Base-by-base conservation (phyloP, 2,113 vertebrate genomes). In the Mesembrinibis cayennensis region DNA sequence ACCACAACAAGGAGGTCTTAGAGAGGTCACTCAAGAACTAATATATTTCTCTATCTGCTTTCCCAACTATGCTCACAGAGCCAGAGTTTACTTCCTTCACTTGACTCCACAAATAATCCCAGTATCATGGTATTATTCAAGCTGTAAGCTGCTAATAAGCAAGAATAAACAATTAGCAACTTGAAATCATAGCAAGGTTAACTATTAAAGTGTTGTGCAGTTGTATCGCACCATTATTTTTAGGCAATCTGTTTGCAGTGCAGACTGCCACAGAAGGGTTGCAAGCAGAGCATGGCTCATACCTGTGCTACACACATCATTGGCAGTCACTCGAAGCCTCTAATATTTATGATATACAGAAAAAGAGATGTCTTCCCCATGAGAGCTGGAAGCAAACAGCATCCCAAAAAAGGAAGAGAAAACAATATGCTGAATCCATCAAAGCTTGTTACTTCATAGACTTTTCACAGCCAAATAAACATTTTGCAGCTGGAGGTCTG, bases 391-490 rank as follows among this genome's bases (percentile, higher is more conserved):
- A 56, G 93, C 89, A 95, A 94, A 93, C 36, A 50, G 83, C 83
- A 87, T 89, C 87, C 61, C 93, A 76, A 93, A 95, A 95, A 95
- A 93, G 89, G 77, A 92, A 95, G 91, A 36, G 77, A 93, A 95
- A 92, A 95, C 92, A 97, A 96, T 89, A 76, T 7, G 70, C 77
- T 78, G 87, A 79, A 89, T 87, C 91, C 83, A 82, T 95, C 91
- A 94, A 85, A 94, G 87, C n/a, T 85, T 49, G 82, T 94, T 93
- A 91, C 96, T 95, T 80, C 83, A 77, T 76, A 77, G 84, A 82
- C 84, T 94, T 91, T 96, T 93, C 91, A 95, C 93, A 95, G 81
- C 89, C 93, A 95, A 95, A 87, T 89, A 96, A 97, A 95, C 82
- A 93, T 94, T 91, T 72, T 95, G 87, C 95, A 96, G 95, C 94